Percentiles rank a stretch among this genome's conserved stretches.
These are phyloP conservation scores for Sebastes reedi DNA, from an alignment of 2,797 vertebrate species.

Conservation along the genomic window DNA sequence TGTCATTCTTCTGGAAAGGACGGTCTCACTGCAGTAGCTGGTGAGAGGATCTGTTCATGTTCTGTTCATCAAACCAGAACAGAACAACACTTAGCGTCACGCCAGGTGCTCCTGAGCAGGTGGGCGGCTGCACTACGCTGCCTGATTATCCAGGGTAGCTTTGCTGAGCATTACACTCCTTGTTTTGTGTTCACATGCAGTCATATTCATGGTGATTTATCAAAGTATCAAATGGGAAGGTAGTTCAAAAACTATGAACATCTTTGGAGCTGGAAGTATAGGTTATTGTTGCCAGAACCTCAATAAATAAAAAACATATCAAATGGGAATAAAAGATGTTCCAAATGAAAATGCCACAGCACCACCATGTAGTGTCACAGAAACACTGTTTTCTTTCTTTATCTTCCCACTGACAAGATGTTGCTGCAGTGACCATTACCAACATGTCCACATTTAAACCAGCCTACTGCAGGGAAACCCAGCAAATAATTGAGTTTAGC, in stretches of 20 bases:
- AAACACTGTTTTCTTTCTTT: neutral
- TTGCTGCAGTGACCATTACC: neutral
- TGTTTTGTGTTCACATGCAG: neutral
- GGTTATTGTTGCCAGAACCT: neutral
- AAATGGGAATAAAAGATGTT: neutral
- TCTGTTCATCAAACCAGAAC: neutral
- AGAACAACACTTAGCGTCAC: neutral
- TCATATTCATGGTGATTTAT: neutral
- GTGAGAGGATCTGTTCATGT: neutral
- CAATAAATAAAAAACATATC: neutral
- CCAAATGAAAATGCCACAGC: constrained; percentile 7
- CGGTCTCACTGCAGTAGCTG: neutral
- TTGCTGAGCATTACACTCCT: neutral
- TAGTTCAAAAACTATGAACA: neutral
- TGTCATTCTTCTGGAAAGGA: neutral
- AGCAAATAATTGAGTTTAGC: neutral
- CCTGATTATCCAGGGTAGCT: neutral
- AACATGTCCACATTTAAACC: neutral
- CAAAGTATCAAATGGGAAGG: neutral
- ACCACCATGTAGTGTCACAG: neutral
- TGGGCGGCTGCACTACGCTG: neutral
- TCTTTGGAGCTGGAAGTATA: neutral
- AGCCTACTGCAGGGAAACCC: neutral
- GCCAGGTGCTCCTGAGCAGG: neutral
- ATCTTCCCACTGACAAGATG: constrained; percentile 13